A percentile compares a stretch with the other conserved stretches of the same genome.
Conservation (phyloP, 2,797 vertebrate genomes). For the Peromyscus eremicus region DNA sequence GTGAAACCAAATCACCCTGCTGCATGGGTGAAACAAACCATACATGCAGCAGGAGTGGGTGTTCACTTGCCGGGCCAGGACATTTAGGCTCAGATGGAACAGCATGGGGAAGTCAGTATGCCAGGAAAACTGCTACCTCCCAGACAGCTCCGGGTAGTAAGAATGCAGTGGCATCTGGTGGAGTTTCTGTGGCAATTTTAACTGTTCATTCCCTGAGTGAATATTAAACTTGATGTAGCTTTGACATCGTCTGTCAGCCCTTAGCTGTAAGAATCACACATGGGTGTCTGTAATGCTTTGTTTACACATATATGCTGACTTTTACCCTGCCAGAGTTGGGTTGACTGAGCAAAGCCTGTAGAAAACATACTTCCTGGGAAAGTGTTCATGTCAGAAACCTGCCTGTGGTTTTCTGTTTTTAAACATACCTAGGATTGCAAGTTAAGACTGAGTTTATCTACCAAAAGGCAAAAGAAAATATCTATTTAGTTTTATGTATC, state of each 20-base stretch:
- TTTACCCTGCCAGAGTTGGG: neutral
- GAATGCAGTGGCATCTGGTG: neutral
- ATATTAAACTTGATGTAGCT: neutral
- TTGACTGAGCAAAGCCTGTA: neutral
- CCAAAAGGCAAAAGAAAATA: neutral
- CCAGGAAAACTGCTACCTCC: neutral
- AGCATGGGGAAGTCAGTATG: slow-evolving; percentile 36
- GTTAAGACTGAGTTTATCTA: slow-evolving; percentile 61
- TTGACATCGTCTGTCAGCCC: slow-evolving; percentile 21
- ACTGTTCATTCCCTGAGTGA: slow-evolving; percentile 42
- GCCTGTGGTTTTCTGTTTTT: neutral
- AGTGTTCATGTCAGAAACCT: neutral
- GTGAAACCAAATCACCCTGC: slow-evolving; percentile 73
- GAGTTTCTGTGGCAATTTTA: neutral
- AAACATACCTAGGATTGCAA: neutral
- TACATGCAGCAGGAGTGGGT: slow-evolving; percentile 66
- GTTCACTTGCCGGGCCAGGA: slow-evolving; percentile 58
- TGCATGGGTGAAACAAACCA: slow-evolving; percentile 67
- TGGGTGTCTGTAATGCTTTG: neutral
- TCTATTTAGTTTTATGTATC: neutral
- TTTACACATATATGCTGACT: neutral
- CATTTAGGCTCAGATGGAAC: slow-evolving; percentile 61
- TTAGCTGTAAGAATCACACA: neutral
- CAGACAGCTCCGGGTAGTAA: neutral
- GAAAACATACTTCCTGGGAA: neutral